Conservation (phyloP, 2,797 vertebrate species). For the Sitta carolinensis region DNA sequence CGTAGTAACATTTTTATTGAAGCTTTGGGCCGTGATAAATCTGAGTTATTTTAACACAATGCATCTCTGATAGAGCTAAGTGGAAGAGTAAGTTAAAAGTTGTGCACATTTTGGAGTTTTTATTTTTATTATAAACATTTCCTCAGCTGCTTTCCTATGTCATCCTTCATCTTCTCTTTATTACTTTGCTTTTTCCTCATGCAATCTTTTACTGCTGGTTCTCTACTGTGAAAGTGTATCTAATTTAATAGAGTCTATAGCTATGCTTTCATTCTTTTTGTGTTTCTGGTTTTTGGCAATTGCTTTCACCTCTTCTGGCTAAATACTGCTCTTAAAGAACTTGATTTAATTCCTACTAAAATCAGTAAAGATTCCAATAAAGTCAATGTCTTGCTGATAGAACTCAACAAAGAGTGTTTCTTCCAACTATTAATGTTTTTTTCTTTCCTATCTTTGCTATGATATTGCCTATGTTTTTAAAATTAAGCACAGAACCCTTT, state of each 20-base stretch:
- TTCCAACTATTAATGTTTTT: not conserved
- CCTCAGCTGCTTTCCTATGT: not conserved
- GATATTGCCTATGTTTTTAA: not conserved
- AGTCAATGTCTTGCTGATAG: not conserved
- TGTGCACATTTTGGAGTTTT: not conserved
- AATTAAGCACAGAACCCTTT: not conserved
- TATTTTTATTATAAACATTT: not conserved
- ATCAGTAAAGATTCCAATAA: not conserved
- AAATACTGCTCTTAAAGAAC: not conserved
- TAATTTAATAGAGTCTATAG: not conserved
- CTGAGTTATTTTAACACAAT: not conserved
- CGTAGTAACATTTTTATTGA: not conserved
- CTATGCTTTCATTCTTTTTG: not conserved
- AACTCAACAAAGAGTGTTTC: not conserved
- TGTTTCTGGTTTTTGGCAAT: not conserved
- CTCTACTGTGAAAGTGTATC: not conserved
- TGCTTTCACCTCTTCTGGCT: not conserved
- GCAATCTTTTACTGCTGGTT: not conserved
- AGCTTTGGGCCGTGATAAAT: not conserved
- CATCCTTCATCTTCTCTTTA: not conserved
- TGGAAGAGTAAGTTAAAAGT: not conserved
- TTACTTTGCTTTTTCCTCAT: not conserved
- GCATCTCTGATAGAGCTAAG: not conserved
- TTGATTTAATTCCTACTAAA: not conserved
- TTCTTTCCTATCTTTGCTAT: not conserved